These are phyloP conservation scores for Dryoscopus gambensis DNA, from an alignment of 2,113 vertebrate genomes.

Conservation along the genomic window DNA sequence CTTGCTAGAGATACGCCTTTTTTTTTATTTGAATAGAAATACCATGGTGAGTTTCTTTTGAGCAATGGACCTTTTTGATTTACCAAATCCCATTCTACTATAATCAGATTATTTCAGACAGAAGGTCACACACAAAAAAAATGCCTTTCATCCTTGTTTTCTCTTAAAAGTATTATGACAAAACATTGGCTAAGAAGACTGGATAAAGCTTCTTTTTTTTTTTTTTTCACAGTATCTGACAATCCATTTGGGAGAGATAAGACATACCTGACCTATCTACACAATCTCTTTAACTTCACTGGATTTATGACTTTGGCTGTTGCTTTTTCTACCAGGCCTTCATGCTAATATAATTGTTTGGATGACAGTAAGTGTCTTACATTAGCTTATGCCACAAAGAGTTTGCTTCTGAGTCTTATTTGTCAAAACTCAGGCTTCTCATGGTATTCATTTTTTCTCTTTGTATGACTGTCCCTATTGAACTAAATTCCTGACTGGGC, in stretches of 20 bases:
- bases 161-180: neutral
- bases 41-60: neutral
- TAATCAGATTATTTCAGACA: neutral
- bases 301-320: neutral
- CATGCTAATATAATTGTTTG: neutral
- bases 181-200: neutral
- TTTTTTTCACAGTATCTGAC: neutral
- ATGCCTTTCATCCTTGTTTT: neutral
- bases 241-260: neutral
- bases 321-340: neutral
- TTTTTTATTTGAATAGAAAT: neutral
- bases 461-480: neutral
- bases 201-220: neutral
- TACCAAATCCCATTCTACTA: neutral
- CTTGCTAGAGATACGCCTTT: neutral
- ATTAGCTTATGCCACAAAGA: neutral
- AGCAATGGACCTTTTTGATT: neutral
- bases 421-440: neutral
- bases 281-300: neutral
- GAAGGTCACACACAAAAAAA: neutral
- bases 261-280: neutral
- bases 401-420: neutral
- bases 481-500: neutral
- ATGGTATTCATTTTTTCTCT: fast-evolving
- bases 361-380: neutral